Base-by-base conservation (phyloP, 2,113 vertebrate species). In the Neodontobutis hainanensis region DNA sequence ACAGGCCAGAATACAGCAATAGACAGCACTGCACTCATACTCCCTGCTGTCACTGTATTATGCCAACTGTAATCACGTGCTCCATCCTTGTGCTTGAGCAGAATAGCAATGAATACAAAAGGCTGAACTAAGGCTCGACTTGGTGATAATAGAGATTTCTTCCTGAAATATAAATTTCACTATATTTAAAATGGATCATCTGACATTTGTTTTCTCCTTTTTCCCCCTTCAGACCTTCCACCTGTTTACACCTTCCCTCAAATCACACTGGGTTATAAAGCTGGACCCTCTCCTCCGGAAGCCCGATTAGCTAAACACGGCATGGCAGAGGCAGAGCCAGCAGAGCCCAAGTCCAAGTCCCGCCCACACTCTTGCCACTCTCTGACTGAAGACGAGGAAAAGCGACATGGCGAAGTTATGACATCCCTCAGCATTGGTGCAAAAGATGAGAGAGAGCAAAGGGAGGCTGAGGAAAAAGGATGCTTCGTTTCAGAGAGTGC, bases 201-300 rank as follows among this genome's bases (percentile, higher is more conserved):
- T 27, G 19, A 35, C 32, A 14, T 36, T 53, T 11, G 34, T 69
- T 68, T 11, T 50, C 35, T 2, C 63, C 38, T 80, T 53, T 68
- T 27, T 27, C 19, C 19, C 19, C 43, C 49, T 45, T 45, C 87
- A 98, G 97, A 96, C 74, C 86, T 97, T 55, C 95, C 95, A 70
- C 95, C 95, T 4, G 91, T 94, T 47, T 95, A 94, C 71, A 78
- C 86, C 62, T 95, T 93, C 85, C 92, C 95, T 7, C 67, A 87
- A 0, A 82, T 94, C 59, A 40, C 86, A 73, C 82, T 93, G 86
- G 92, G 90, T 75, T 97, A 94, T 89, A 91, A 94, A 61, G 89
- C 92, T 3, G 89, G 93, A 55, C 92, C 93, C 32, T 92, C 93
- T 40, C 90, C 93, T 66, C 86, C 90, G 11, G 90, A 91, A 40